A percentile compares a stretch with the other conserved stretches of the same genome.
Evolutionary conservation across 2,888 invertebrate species (phyloP).

Genomic region (Leucophora obtusa): DNA sequence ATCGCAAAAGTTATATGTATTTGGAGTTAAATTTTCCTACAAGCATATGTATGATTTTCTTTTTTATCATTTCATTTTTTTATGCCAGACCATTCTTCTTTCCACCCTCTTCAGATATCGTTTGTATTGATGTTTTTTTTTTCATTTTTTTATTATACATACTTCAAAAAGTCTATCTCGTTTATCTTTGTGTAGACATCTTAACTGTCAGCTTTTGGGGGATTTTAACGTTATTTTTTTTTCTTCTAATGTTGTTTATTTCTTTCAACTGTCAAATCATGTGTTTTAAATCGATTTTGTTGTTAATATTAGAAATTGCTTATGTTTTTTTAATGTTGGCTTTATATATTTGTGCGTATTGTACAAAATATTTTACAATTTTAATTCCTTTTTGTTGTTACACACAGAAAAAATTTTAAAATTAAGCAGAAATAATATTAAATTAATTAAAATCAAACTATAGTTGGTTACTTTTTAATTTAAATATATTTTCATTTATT

Average conservation of each 20-base stretch:
- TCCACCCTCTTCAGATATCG: background rate
- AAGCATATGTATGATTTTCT: background rate
- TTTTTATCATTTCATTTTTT: background rate
- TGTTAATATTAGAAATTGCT: constrained; percentile 21
- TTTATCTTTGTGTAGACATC: constrained; percentile 56
- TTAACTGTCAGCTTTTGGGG: constrained; percentile 42
- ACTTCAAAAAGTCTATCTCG: constrained; percentile 24
- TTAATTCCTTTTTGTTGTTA: constrained; percentile 13
- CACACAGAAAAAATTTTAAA: no score
- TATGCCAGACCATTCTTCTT: background rate
- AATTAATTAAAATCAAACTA: no score
- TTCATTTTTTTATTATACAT: background rate
- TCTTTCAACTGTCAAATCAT: constrained; percentile 60
- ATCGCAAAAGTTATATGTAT: background rate
- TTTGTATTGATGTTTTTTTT: constrained; percentile 11
- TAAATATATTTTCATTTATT: no score
- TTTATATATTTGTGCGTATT: constrained; percentile 5
- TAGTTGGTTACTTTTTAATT: no score
- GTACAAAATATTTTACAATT: constrained; percentile 7
- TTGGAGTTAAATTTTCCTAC: background rate
- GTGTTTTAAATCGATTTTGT: constrained; percentile 61
- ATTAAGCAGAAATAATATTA: no score
- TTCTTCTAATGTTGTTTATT: constrained; percentile 21
- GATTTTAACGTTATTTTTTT: background rate
- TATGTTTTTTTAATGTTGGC: constrained; percentile 19